phyloP scores from a whole-genome alignment of 1,140 invertebrate species.

The Bombus pascuorum region DNA sequence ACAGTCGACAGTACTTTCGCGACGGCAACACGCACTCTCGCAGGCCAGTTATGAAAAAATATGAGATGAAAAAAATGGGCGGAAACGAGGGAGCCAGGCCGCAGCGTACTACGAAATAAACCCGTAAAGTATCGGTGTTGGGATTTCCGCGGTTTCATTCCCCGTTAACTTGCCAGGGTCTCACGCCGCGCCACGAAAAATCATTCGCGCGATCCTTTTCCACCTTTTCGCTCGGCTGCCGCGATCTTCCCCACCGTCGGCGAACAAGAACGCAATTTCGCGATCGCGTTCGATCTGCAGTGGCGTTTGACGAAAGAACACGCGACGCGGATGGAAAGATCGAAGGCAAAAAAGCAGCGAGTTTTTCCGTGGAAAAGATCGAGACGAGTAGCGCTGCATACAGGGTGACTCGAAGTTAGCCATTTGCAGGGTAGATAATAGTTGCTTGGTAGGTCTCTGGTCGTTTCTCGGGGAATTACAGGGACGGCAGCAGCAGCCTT shows the following conservation, averaged over 20 bases:
- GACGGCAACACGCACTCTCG: slow-evolving; percentile 50
- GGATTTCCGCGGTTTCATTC: slow-evolving; percentile 56
- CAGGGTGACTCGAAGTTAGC: slow-evolving; percentile 63
- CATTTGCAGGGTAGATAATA: slow-evolving; percentile 61
- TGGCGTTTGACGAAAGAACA: too few relatives aligned
- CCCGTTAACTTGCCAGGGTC: neutral
- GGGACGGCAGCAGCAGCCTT: slow-evolving; percentile 59
- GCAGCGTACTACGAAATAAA: too few relatives aligned
- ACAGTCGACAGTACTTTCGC: slow-evolving; percentile 62
- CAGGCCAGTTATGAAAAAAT: slow-evolving; percentile 69
- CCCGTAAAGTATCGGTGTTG: slow-evolving; percentile 36
- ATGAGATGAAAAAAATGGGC: slow-evolving; percentile 59
- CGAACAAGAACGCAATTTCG: too few relatives aligned
- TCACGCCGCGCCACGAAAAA: too few relatives aligned
- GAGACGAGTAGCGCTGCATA: neutral
- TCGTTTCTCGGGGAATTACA: slow-evolving; percentile 64
- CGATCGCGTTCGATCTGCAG: too few relatives aligned
- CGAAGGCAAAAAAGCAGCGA: too few relatives aligned
- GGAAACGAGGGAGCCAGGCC: slow-evolving; percentile 27
- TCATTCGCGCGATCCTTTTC: too few relatives aligned
- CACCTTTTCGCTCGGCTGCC: too few relatives aligned
- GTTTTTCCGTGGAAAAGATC: neutral
- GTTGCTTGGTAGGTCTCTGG: slow-evolving; percentile 58
- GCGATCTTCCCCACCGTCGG: too few relatives aligned
- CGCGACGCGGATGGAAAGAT: too few relatives aligned